These are phyloP conservation scores for Morpho helenor DNA, from an alignment of 2,888 invertebrate species.

Conservation along the genomic window DNA sequence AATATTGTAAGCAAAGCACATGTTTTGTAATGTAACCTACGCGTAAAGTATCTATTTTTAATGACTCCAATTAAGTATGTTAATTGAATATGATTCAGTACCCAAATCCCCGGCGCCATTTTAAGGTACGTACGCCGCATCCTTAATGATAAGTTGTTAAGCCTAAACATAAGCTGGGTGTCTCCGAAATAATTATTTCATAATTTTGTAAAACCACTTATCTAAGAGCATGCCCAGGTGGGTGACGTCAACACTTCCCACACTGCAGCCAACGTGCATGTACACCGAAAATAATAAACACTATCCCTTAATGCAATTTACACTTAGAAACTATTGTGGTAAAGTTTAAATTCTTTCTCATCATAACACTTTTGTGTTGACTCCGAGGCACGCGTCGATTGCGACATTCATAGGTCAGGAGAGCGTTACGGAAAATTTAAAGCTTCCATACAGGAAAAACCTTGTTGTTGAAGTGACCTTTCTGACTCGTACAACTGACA, in stretches of 20 bases:
- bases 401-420: conserved; percentile 45
- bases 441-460: too few relatives aligned
- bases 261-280: conserved; percentile 31
- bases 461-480: too few relatives aligned
- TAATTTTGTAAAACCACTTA: conserved; percentile 31
- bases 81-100: too few relatives aligned
- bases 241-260: conserved; percentile 59
- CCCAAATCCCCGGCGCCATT: too few relatives aligned
- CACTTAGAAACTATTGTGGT: conserved; percentile 28
- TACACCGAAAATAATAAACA: conserved; percentile 13
- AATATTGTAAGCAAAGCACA: too few relatives aligned
- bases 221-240: conserved; percentile 26
- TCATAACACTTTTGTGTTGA: conserved; percentile 31
- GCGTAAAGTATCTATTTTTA: too few relatives aligned
- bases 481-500: too few relatives aligned
- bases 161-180: conserved; percentile 19
- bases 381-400: conserved; percentile 64
- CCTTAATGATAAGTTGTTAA: conserved; percentile 14
- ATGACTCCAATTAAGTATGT: too few relatives aligned
- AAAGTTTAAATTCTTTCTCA: conserved; percentile 37
- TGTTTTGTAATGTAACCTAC: too few relatives aligned
- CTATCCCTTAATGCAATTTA: conserved; percentile 24
- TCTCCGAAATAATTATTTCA: conserved; percentile 32
- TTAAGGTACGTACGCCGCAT: not conserved
- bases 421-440: not conserved